These are phyloP conservation scores for Pituophis catenifer DNA, from an alignment of 2,113 vertebrate genomes.

Conservation along the genomic window DNA sequence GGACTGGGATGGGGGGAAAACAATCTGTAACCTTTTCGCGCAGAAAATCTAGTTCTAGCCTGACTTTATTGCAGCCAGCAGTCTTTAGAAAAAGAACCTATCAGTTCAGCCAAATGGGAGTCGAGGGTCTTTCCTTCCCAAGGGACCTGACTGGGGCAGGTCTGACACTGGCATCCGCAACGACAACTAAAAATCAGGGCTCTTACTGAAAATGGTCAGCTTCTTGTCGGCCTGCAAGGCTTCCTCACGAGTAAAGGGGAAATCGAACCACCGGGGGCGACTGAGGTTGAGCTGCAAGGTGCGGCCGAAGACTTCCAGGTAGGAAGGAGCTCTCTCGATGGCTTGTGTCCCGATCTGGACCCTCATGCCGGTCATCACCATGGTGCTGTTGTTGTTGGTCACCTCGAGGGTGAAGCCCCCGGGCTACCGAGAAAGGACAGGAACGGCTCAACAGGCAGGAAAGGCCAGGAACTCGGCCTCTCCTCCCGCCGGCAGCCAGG, in stretches of 20 bases:
- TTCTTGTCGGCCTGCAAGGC: slow-evolving; percentile 97
- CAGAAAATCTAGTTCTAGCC: background rate
- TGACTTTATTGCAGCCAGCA: background rate
- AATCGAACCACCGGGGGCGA: slow-evolving; percentile 97
- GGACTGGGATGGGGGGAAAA: no score
- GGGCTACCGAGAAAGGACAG: slow-evolving; percentile 70
- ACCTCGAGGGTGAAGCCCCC: slow-evolving; percentile 95
- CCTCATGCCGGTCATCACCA: slow-evolving; percentile 99
- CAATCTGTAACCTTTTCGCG: no score
- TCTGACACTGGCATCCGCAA: background rate
- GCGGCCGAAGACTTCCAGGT: slow-evolving; percentile 94
- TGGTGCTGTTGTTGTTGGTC: slow-evolving; percentile 93
- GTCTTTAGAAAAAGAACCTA: no score
- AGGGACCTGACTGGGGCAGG: background rate
- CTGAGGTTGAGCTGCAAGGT: slow-evolving; percentile 97
- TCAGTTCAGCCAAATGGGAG: background rate
- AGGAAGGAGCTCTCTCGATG: slow-evolving; percentile 90
- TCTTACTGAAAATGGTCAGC: slow-evolving; percentile 93
- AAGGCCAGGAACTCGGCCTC: background rate
- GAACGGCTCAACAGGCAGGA: background rate
- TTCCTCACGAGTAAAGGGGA: slow-evolving; percentile 95
- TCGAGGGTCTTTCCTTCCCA: background rate
- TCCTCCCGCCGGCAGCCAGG: background rate
- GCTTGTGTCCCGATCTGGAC: slow-evolving; percentile 96
- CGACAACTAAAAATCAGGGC: rapidly evolving